These are phyloP conservation scores for Polydesmus complanatus DNA, from an alignment of 2,888 invertebrate genomes.

Conservation along the genomic window DNA sequence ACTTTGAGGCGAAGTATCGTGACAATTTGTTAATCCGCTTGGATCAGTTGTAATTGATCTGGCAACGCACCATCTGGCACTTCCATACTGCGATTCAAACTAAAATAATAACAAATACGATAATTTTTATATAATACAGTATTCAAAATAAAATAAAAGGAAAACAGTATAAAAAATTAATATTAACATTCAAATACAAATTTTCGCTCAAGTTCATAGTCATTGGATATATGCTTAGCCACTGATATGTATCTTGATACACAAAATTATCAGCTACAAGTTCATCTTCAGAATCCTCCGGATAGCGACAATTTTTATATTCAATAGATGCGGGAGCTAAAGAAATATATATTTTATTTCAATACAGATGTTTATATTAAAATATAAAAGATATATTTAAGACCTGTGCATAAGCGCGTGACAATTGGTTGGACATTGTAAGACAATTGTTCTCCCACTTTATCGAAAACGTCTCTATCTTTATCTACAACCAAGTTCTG, in stretches of 20 bases:
- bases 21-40: background rate
- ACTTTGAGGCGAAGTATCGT: background rate
- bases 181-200: background rate
- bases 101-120: no score
- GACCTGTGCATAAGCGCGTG: constrained; percentile 7
- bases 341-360: background rate
- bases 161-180: background rate
- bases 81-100: background rate
- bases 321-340: constrained; percentile 4
- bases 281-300: background rate
- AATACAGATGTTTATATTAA: background rate
- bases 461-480: background rate
- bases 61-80: background rate
- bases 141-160: background rate
- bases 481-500: background rate
- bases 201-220: background rate
- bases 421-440: background rate
- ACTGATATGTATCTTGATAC: constrained; percentile 8
- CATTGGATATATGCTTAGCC: background rate
- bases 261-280: background rate
- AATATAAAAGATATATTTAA: background rate
- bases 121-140: no score
- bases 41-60: background rate
- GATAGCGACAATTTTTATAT: background rate
- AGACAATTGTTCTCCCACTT: constrained; percentile 2